Base-by-base conservation (phyloP, 2,797 vertebrate genomes). In the Thalassophryne amazonica region DNA sequence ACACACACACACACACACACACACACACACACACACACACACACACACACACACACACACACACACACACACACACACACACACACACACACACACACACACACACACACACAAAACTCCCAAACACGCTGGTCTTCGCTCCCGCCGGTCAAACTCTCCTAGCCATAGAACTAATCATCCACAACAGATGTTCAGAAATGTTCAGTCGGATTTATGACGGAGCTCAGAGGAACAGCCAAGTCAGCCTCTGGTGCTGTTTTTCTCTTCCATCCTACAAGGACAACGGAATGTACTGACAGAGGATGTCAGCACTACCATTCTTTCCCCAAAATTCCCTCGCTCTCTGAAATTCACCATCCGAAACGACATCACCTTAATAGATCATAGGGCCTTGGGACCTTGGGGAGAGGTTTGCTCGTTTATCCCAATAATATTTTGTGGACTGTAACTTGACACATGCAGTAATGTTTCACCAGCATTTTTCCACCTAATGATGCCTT, bases 161-260 rank as follows among this genome's bases (percentile, higher is more conserved):
- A 81, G 84, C 86, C 80, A 77, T 62, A 63, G 78, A 87, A 86
- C 85, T 89, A 89, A 88, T 89, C 87, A 88, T 86, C 83, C 84
- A 87, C 84, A 87, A 85, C 87, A 89, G 87, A 89, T 89, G 87
- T 87, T 89, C 81, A 78, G 68, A 87, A 88, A 89, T 86, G 84
- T 87, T 88, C 79, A 57, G 81, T 80, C 67, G 84, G 87, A 89
- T 89, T 89, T 88, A 88, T 81, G 84, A 84, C 56, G 67, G 70
- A 70, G 84, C 87, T 87, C 81, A 80, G 81, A 86, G 83, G 80
- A 88, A 89, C 75, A 82, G 87, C 86, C 81, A 87, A 89, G 84
- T 87, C 84, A 88, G 87, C 86, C 85, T 72, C 83, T 84, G 76
- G 84, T 83, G 80, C 81, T 42, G 77, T 73, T 83, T 84, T 83